Evolutionary conservation across 2,113 vertebrate species (phyloP).

Genomic region (Podilymbus podiceps): DNA sequence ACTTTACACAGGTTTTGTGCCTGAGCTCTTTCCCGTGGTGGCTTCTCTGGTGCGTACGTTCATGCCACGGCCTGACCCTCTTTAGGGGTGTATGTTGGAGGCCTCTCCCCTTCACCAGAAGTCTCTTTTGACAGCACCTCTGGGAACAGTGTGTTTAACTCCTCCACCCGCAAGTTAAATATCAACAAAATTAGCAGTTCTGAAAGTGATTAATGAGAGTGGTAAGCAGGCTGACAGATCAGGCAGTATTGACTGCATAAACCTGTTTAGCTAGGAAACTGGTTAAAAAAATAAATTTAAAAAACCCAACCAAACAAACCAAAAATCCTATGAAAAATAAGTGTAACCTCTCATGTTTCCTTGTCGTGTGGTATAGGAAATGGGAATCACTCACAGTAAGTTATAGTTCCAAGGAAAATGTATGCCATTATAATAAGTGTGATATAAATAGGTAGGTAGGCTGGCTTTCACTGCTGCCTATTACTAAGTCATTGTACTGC

Average conservation of each 20-base stretch:
- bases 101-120: neutral
- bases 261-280: neutral
- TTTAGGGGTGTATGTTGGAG: neutral
- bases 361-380: neutral
- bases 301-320: neutral
- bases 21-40: neutral
- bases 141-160: slow-evolving; percentile 1
- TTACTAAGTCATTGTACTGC: neutral
- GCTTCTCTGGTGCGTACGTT: neutral
- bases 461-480: neutral
- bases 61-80: neutral
- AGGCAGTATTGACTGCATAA: slow-evolving; percentile 11
- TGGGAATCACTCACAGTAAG: neutral
- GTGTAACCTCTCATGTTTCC: neutral
- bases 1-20: neutral
- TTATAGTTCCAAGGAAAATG: slow-evolving; percentile 1
- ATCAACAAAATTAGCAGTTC: slow-evolving; percentile 4
- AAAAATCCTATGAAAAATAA: neutral
- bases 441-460: neutral
- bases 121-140: neutral
- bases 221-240: neutral
- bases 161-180: slow-evolving; percentile 2
- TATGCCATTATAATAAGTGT: neutral
- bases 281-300: neutral
- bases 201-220: slow-evolving; percentile 25